Conservation (phyloP, 2,797 vertebrate genomes). For the Gouania willdenowi region DNA sequence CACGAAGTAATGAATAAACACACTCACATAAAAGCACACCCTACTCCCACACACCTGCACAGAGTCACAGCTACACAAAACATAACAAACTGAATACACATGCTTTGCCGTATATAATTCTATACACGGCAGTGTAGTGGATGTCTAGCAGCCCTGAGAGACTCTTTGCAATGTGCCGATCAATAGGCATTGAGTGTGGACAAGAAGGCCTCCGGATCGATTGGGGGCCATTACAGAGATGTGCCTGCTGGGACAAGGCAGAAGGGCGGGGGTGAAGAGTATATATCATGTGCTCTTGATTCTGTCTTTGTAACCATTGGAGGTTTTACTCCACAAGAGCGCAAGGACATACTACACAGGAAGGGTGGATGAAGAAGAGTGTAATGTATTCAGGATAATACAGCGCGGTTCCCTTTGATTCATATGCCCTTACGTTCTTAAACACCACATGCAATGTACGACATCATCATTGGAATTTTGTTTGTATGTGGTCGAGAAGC, state of each 20-base stretch:
- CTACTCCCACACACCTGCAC: not conserved
- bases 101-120: no score
- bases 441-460: no score
- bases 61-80: no score
- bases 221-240: constrained; percentile 71
- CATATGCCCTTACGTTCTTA: no score
- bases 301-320: constrained; percentile 36
- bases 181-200: constrained; percentile 72
- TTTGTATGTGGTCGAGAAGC: no score
- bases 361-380: no score
- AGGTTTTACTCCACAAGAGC: constrained; percentile 41
- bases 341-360: constrained; percentile 10
- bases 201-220: constrained; percentile 68
- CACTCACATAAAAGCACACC: not conserved
- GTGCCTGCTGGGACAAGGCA: constrained; percentile 57
- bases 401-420: no score
- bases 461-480: no score
- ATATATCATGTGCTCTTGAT: constrained; percentile 39
- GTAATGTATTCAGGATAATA: no score
- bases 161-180: constrained; percentile 63
- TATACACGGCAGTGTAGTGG: constrained; percentile 32
- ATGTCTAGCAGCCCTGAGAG: constrained; percentile 65
- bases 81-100: no score
- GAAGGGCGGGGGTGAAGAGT: constrained; percentile 16
- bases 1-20: not conserved